Base-by-base conservation (phyloP, 2,888 invertebrate genomes). In the Pseudococcus viburni region DNA sequence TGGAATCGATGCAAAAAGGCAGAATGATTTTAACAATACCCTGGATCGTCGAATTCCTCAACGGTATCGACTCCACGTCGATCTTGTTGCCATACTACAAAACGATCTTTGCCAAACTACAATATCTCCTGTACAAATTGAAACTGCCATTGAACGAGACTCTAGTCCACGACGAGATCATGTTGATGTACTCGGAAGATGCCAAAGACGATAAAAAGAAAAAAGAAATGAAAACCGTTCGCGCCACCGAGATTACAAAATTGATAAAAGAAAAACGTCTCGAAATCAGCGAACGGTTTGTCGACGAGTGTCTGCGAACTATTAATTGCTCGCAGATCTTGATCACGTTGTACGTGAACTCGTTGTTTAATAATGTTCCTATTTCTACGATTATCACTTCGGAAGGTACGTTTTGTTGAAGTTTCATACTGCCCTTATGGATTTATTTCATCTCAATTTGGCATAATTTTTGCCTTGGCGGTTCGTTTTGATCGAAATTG, bases 261-360 rank as follows among this genome's bases (percentile, higher is more conserved):
- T 33, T 88, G n/a, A 19, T 80, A 3, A 39, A 48, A 26, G 46
- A 46, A 51, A 80, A 55, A 33, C 42, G 48, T 17, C 42, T 51
- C 59, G 83, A 88, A 48, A 80, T 88, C 12, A 88, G 17, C 48
- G 51, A 80, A 55, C 80, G 88, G 59, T 83, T 83, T 12, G 88
- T 55, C 9, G 42, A 83, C 17, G 88, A 88, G 39, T 88, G 80
- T 88, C 17, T 88, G 17, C 51, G 48, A 55, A 88, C 88, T n/a
- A 73, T 88, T 9, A 77, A 88, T 33, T 88, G 88, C 39, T 48
- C 83, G 12, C 88, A 77, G 42, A 88, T 88, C n/a, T 51, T 88
- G 59, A 88, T 88, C 39, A 88, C 88, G 7, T 80, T 88, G 59
- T 88, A 88, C 15, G 88, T 88, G 80, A 88, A 88, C n/a, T 88